Percentiles rank a stretch among this genome's conserved stretches.
Evolutionary conservation across 2,113 vertebrate genomes (phyloP).

Genomic region (Lucifuga dentata): DNA sequence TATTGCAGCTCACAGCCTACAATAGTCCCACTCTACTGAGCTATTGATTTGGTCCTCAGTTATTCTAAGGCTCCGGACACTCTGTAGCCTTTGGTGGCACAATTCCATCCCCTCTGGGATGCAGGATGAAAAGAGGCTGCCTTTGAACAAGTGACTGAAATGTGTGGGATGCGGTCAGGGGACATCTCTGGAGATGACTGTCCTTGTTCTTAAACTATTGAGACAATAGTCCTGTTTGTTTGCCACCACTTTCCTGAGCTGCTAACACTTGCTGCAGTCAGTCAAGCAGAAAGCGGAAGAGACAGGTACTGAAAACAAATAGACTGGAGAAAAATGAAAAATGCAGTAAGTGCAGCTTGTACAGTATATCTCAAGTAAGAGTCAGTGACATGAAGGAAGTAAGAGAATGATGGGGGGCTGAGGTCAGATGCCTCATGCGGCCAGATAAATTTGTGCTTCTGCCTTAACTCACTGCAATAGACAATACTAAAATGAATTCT

Average conservation of each 20-base stretch:
- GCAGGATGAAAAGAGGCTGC: slow-evolving; percentile 45
- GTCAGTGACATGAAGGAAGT: slow-evolving; percentile 23
- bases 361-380: too few species aligned
- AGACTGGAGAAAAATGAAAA: slow-evolving; percentile 24
- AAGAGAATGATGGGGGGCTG: background rate
- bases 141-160: slow-evolving; percentile 66
- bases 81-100: slow-evolving; percentile 68
- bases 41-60: slow-evolving; percentile 79
- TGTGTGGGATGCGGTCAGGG: slow-evolving; percentile 64
- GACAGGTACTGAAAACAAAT: slow-evolving; percentile 33
- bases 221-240: slow-evolving; percentile 70
- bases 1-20: slow-evolving; percentile 66
- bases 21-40: slow-evolving; percentile 79
- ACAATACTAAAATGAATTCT: too few species aligned
- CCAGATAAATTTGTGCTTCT: background rate
- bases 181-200: slow-evolving; percentile 62
- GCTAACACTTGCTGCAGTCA: slow-evolving; percentile 50
- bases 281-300: slow-evolving; percentile 48
- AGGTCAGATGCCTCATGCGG: slow-evolving; percentile 50
- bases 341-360: slow-evolving; percentile 45
- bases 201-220: slow-evolving; percentile 69
- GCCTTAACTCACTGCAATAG: too few species aligned
- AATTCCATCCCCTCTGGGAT: slow-evolving; percentile 69
- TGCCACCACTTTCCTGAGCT: slow-evolving; percentile 47
- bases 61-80: slow-evolving; percentile 52